Base-by-base conservation (phyloP, 2,113 vertebrate genomes). In the Pedionomus torquatus region DNA sequence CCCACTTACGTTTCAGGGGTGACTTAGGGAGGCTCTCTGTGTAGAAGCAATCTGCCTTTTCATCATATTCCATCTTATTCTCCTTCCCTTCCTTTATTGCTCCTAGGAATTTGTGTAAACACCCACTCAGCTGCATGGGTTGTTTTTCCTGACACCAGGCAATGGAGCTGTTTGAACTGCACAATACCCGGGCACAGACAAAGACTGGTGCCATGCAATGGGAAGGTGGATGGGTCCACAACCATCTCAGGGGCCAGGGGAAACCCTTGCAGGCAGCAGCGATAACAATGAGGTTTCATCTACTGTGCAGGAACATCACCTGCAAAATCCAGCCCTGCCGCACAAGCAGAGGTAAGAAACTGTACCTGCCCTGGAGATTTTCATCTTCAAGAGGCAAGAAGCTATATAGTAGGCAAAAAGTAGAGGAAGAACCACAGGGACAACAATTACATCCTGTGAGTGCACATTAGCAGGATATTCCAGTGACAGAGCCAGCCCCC, bases 131-230 rank as follows among this genome's bases (percentile, higher is more conserved):
- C 65, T 64, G 17, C 61, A 11, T 8, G 1, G 21, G 30, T 52
- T 90, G 76, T 18, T 95, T 91, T 60, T 90, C n/a, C 54, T 75
- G 85, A 26, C 25, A 13, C 7, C 37, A 28, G 44, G 20, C 14
- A 49, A 46, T 0, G 0, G 49, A 55, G 39, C 71, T 57, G 63
- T 51, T 89, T 8, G 2, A 89, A 55, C 83, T 17, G 58, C 48
- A 46, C 52, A 17, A 2, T 9, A 33, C 18, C 43, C 0, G 0
- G 41, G 41, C 68, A 51, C 28, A 49, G 37, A n/a, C 6, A 49
- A 14, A 2, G 0, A 31, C 1, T 18, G 43, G 68, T n/a, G 43
- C 63, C 6, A 0, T 21, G n/a, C 37, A 24, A 17, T 0, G 4
- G 76, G 19, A 83, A 28, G 43, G 35, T 15, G 7, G 31, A 49